Conservation (phyloP, 1,140 invertebrate genomes). For the Drepana arcuata region DNA sequence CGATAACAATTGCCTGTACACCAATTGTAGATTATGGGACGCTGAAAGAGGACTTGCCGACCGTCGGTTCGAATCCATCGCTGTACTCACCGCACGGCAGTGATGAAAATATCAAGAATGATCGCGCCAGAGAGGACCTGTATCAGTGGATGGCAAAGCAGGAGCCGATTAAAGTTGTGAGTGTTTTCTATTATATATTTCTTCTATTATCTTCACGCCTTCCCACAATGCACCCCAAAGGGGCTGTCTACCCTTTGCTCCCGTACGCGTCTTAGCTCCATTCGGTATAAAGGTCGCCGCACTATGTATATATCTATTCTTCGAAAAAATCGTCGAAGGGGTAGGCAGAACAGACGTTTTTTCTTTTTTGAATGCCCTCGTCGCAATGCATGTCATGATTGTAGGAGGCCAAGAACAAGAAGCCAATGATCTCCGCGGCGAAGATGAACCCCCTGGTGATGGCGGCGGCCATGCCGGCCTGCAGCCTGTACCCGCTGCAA, state of each 20-base stretch:
- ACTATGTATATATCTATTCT: no score
- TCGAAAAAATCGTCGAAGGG: no score
- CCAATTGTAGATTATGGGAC: conserved; percentile 80
- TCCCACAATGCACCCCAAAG: no score
- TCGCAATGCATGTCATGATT: no score
- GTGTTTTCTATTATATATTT: no score
- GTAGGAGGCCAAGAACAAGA: conserved; percentile 51
- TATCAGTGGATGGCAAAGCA: conserved; percentile 97
- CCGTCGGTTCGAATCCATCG: conserved; percentile 67
- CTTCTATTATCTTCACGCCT: no score
- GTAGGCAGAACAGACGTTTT: no score
- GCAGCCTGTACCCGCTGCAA: conserved; percentile 81
- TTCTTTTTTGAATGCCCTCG: no score
- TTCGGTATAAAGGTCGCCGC: no score
- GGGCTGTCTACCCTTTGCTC: no score
- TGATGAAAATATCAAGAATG: conserved; percentile 47
- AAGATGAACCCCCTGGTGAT: conserved; percentile 56
- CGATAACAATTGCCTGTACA: no score
- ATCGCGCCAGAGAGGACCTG: conserved; percentile 82
- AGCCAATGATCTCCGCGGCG: conserved; percentile 43
- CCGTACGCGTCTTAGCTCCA: no score
- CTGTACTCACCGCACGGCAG: conserved; percentile 66
- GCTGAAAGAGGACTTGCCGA: conserved; percentile 77
- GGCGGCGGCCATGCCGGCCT: conserved; percentile 65
- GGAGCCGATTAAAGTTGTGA: conserved; percentile 74